phyloP scores from a whole-genome alignment of 2,888 invertebrate genomes.

The Philereme transversata region DNA sequence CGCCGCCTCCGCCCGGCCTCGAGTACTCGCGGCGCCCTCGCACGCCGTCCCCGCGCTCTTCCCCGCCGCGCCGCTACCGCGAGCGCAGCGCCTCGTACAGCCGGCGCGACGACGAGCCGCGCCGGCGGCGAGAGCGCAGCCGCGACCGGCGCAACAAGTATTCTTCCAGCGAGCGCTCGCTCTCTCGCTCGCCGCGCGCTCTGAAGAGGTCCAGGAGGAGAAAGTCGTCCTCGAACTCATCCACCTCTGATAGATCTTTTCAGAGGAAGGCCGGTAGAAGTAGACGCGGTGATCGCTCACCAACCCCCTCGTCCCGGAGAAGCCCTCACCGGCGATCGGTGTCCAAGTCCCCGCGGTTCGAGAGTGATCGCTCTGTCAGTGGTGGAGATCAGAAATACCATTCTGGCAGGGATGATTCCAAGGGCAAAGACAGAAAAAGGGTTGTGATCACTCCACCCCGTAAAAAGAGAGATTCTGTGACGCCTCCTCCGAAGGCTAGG shows the following conservation, averaged over 20 bases:
- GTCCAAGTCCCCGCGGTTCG: conserved; percentile 44
- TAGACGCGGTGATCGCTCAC: conserved; percentile 48
- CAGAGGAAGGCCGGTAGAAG: conserved; percentile 46
- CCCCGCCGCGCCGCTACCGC: neutral
- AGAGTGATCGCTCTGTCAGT: conserved; percentile 21
- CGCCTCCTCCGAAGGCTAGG: conserved; percentile 48
- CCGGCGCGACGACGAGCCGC: conserved; percentile 49
- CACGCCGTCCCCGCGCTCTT: conserved; percentile 38
- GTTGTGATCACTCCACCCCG: conserved; percentile 53
- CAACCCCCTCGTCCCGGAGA: conserved; percentile 54
- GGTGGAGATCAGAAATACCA: conserved; percentile 45
- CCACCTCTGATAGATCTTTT: conserved; percentile 60
- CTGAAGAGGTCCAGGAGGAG: conserved; percentile 44
- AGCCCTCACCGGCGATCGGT: conserved; percentile 49
- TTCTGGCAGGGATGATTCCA: conserved; percentile 54
- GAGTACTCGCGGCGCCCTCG: conserved; percentile 3
- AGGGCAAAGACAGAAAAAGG: conserved; percentile 46
- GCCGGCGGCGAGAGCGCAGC: conserved; percentile 58
- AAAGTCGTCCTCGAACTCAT: conserved; percentile 60
- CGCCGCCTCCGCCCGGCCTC: conserved; percentile 38
- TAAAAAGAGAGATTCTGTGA: conserved; percentile 38
- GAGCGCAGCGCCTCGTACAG: conserved; percentile 42
- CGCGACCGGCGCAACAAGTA: conserved; percentile 61
- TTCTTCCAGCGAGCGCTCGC: conserved; percentile 54
- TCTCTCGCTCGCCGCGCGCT: conserved; percentile 39